Base-by-base conservation (phyloP, 1,140 invertebrate genomes). In the Liolophura sinensis region DNA sequence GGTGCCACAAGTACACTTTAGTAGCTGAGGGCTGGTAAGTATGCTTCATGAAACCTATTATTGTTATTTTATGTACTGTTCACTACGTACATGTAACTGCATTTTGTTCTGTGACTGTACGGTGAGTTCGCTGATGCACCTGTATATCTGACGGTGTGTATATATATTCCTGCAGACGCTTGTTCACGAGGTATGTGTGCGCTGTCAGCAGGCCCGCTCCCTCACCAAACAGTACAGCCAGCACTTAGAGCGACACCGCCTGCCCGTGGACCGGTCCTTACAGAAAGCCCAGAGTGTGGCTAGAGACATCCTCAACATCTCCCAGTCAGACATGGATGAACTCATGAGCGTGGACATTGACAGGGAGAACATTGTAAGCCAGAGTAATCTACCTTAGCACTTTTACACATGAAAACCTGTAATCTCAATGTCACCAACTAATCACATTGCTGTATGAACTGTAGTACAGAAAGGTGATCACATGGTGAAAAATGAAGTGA, bases 281-380 rank as follows among this genome's bases (percentile, higher is more conserved):
- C 65, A 77, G 60, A 65, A 65, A 18, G 81, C 81, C 9, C 77
- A 79, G 62, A 64, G 71, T 55, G 69, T 79, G n/a, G 81, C 81
- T 18, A 73, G 73, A 57, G 71, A 81, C 60, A 80, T 82, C 20
- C 73, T 82, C 6, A 80, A 82, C 60, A 71, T 82, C 25, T 79
- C 77, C 60, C 75, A 81, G 62, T 79, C 79, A 27, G 81, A 82
- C 66, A 62, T 82, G 7, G 78, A 82, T 22, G 81, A 82, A 51
- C 76, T 82, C n/a, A 81, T 82, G 79, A 81, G 76, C 71, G 77
- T 74, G n/a, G 76, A 81, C 64, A 73, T 73, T 11, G 69, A 73
- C 40, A 54, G 56, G n/a, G 66, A 63, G 0, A 71, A 63, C 58
- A 57, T 68, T 54, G 67, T 68, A 20, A 61, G 65, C 51, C 25